Percentiles rank a stretch among this genome's conserved stretches.
phyloP scores from a whole-genome alignment of 2,113 vertebrate genomes.

The Eclectus roratus region DNA sequence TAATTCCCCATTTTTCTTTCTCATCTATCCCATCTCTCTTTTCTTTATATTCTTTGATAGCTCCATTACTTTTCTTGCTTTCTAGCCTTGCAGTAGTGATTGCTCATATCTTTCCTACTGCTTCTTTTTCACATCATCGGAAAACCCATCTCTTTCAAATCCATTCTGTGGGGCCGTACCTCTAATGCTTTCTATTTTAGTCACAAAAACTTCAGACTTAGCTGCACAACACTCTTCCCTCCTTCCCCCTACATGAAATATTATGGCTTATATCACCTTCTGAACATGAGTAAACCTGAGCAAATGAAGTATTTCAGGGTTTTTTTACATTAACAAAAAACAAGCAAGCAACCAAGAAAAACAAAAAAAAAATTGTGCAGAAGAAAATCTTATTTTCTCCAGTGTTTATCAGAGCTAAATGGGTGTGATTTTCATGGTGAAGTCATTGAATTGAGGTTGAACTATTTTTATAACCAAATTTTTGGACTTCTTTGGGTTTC shows the following conservation, averaged over 20 bases:
- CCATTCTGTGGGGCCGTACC: neutral
- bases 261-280: neutral
- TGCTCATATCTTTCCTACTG: neutral
- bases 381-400: neutral
- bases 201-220: neutral
- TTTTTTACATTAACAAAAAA: neutral
- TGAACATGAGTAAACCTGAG: neutral
- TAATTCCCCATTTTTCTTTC: neutral
- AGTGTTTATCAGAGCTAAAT: neutral
- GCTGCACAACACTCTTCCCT: neutral
- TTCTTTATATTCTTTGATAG: slow-evolving; percentile 1
- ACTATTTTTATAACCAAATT: neutral
- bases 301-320: neutral
- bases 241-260: neutral
- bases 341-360: neutral
- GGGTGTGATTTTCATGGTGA: neutral
- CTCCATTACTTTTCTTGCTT: neutral
- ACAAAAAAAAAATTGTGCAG: neutral
- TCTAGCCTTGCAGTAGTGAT: neutral
- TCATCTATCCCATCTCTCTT: neutral
- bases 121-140: neutral
- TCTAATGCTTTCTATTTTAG: neutral
- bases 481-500: neutral
- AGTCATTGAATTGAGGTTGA: neutral
- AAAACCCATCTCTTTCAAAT: slow-evolving; percentile 17